phyloP scores from a whole-genome alignment of 2,888 invertebrate species.

The Synergus laeviventris region DNA sequence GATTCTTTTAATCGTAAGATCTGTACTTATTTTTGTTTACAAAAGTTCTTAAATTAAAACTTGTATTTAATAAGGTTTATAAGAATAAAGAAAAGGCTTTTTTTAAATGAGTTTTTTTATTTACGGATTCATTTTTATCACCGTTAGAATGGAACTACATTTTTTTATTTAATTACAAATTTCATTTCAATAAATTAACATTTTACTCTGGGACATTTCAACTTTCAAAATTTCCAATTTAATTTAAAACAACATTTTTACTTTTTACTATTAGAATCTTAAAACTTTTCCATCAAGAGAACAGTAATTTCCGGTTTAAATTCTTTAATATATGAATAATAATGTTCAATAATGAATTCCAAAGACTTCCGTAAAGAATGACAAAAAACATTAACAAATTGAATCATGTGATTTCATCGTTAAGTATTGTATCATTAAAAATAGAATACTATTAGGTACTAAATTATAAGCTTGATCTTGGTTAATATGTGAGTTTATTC shows the following conservation, averaged over 20 bases:
- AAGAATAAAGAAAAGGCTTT: background rate
- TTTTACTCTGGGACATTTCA: too few species aligned
- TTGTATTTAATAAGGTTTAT: background rate
- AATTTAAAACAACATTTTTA: too few species aligned
- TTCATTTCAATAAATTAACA: too few species aligned
- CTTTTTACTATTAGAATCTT: background rate
- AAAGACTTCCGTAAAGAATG: too few species aligned
- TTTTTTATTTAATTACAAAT: background rate
- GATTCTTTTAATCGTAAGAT: background rate
- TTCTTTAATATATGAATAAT: too few species aligned
- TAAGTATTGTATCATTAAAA: too few species aligned
- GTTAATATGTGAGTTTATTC: conserved; percentile 15
- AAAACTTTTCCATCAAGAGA: background rate
- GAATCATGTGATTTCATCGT: too few species aligned
- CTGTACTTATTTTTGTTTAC: background rate
- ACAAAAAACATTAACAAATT: too few species aligned
- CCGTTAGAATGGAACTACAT: background rate
- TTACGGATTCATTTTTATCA: background rate
- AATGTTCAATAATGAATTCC: too few species aligned
- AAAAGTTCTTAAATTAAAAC: background rate
- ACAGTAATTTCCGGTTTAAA: background rate
- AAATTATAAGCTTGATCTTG: background rate
- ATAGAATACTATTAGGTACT: background rate
- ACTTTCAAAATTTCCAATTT: background rate
- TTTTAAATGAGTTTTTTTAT: background rate